Percentiles rank a stretch among this genome's conserved stretches.
Conservation (phyloP, 2,888 invertebrate species). For the Lithophane socia region DNA sequence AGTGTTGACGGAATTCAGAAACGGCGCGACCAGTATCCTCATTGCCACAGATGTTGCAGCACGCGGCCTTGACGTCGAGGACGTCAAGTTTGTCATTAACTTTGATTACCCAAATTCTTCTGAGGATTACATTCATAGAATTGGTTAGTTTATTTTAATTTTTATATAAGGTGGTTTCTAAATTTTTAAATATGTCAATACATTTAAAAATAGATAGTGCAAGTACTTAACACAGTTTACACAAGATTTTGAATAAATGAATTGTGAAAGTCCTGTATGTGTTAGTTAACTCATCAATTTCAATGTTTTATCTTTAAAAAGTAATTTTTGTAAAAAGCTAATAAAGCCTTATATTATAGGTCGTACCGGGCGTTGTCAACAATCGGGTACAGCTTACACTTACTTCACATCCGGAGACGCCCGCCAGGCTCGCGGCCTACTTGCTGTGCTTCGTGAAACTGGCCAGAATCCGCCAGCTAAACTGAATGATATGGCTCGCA, state of each 20-base stretch:
- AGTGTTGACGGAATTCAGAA: conserved; percentile 96
- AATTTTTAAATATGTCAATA: neutral
- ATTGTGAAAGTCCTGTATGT: neutral
- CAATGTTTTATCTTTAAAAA: neutral
- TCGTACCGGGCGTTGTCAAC: conserved; percentile 97
- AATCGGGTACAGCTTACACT: conserved; percentile 98
- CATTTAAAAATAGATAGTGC: neutral
- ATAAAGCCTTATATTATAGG: conserved; percentile 78
- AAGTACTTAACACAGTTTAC: neutral
- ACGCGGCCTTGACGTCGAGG: conserved; percentile 96
- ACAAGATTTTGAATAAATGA: neutral
- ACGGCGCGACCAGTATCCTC: conserved; percentile 96
- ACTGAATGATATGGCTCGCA: conserved; percentile 93
- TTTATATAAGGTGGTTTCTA: no score
- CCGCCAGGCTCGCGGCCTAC: conserved; percentile 97
- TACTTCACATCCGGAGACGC: conserved; percentile 98
- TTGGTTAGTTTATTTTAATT: conserved; percentile 89
- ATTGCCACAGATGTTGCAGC: conserved; percentile 99
- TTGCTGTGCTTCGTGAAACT: conserved; percentile 97
- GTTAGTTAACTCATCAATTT: neutral
- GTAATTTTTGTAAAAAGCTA: neutral
- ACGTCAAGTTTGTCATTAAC: conserved; percentile 99
- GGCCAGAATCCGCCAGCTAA: conserved; percentile 96
- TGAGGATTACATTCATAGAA: conserved; percentile 99
- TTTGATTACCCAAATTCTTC: conserved; percentile 99